These are phyloP conservation scores for Ectobius pallidus DNA, from an alignment of 2,888 invertebrate genomes.

Conservation along the genomic window DNA sequence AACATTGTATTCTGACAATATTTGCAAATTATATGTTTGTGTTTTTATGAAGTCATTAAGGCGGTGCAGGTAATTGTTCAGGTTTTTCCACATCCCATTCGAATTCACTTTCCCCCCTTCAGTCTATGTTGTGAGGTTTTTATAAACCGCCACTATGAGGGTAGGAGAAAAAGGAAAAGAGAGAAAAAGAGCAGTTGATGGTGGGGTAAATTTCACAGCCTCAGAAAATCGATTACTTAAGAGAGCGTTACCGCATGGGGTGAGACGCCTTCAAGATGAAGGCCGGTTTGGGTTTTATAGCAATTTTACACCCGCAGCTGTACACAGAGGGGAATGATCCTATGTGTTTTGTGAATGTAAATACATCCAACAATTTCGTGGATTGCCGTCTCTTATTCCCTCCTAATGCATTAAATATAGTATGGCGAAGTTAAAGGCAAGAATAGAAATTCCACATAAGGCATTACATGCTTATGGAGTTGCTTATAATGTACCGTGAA, in stretches of 20 bases:
- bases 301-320: conserved; percentile 3
- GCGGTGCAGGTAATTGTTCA: too few relatives aligned
- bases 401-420: too few relatives aligned
- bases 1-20: too few relatives aligned
- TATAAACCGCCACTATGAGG: neutral
- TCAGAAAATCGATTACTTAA: neutral
- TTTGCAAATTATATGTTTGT: too few relatives aligned
- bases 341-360: neutral
- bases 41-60: too few relatives aligned
- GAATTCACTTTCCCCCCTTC: too few relatives aligned
- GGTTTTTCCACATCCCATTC: too few relatives aligned
- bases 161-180: neutral
- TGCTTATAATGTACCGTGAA: too few relatives aligned
- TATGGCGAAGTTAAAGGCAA: too few relatives aligned
- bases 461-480: too few relatives aligned
- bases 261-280: neutral
- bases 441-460: too few relatives aligned
- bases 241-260: neutral
- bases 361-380: conserved; percentile 1
- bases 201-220: neutral
- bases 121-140: neutral
- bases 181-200: neutral
- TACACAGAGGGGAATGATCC: neutral
- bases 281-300: conserved; percentile 9
- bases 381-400: neutral